Evolutionary conservation across 2,888 invertebrate species (phyloP), one percentile per base, ranked within the genome.

Genomic region (Hypena proboscidalis): DNA sequence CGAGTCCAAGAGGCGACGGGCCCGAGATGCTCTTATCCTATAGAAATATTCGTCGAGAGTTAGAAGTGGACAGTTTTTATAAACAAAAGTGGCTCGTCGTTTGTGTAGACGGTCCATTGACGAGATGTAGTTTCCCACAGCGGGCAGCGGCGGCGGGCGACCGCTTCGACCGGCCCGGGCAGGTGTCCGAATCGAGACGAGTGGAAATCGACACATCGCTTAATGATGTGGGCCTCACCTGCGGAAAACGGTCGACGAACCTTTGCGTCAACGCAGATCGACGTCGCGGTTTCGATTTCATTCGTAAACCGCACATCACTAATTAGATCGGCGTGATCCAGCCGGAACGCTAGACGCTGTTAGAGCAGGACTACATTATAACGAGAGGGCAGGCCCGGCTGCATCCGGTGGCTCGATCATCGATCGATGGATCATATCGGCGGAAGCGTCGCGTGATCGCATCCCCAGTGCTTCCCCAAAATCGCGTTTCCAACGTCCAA

Each of bases 31-130:
- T 67, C 71, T 79, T 74, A 75, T 81, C 74, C 67, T 61, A 61
- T 62, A 74, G 76, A 77, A 79, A 79, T 76, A 76, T 77, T 75
- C 73, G 66, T 74, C 52, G 71, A 67, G 70, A 69, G 74, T 71
- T 78, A 81, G 75, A 78, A 89, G 89, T 88, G 85, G 88, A 85
- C 86, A 87, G 90, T 90, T 90, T n/a, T 89, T 82, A 85, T 88
- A 90, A 90, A 90, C 87, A 90, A 86, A 82, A 79, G 77, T 74
- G 75, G 73, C 51, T 67, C 52, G 70, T 70, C 70, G 74, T 71
- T 69, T 78, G 79, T 80, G 75, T 80, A 75, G 81, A 73, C 79
- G 74, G 77, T 58, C 78, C 83, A 88, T 88, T 87, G 85, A 85
- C 77, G 80, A 80, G 77, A 77, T 73, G 80, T 52, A 62, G 64